Conservation (phyloP, 2,888 invertebrate species). For the Tinea pellionella region DNA sequence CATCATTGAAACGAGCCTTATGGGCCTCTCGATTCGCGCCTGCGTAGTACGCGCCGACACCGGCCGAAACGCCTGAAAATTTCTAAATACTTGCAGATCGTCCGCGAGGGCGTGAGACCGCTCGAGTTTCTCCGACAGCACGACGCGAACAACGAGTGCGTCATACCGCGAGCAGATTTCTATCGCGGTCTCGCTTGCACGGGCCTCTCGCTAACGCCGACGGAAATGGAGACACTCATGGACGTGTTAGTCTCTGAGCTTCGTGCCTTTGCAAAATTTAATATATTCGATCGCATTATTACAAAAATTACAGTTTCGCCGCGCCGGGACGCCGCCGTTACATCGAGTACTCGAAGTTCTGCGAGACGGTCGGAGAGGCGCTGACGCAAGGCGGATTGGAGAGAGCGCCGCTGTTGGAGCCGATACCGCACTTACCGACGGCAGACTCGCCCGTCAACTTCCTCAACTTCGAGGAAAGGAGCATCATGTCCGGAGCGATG, state of each 20-base stretch:
- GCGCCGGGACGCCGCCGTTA: constrained; percentile 70
- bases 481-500: constrained; percentile 72
- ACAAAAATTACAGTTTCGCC: constrained; percentile 71
- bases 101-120: constrained; percentile 74
- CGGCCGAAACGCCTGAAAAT: too few relatives aligned
- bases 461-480: constrained; percentile 80
- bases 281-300: too few relatives aligned
- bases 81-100: constrained; percentile 46
- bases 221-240: constrained; percentile 77
- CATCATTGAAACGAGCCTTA: too few relatives aligned
- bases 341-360: constrained; percentile 77
- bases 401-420: constrained; percentile 75
- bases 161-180: constrained; percentile 76
- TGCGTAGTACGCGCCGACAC: too few relatives aligned
- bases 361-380: constrained; percentile 75
- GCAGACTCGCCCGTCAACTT: constrained; percentile 72
- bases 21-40: too few relatives aligned
- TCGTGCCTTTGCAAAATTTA: too few relatives aligned
- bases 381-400: constrained; percentile 74
- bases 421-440: constrained; percentile 77
- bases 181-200: constrained; percentile 76
- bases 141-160: constrained; percentile 73
- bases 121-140: constrained; percentile 71
- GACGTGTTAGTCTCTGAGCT: constrained; percentile 74
- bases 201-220: constrained; percentile 72